These are phyloP conservation scores for Ostrea edulis DNA, from an alignment of 1,140 invertebrate species.

Conservation along the genomic window DNA sequence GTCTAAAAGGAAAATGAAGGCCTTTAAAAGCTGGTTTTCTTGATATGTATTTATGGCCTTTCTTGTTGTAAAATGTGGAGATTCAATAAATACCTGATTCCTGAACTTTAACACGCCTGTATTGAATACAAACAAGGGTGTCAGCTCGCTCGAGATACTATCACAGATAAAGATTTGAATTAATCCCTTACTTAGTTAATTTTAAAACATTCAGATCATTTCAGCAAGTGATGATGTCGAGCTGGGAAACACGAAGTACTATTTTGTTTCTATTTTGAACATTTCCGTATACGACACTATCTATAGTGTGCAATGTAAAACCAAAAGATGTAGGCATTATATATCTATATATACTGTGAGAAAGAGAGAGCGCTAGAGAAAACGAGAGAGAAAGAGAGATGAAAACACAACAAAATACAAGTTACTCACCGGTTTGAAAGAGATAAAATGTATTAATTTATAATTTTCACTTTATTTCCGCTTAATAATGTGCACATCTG, in stretches of 20 bases:
- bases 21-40: not conserved
- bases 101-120: not conserved
- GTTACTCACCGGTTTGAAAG: no score
- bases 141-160: not conserved
- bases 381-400: not conserved
- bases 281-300: no score
- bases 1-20: not conserved
- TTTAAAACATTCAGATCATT: not conserved
- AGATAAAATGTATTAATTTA: no score
- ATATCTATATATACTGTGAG: not conserved
- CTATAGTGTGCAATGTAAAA: no score
- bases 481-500: conserved; percentile 8
- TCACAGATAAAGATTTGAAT: not conserved
- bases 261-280: no score
- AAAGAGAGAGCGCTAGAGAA: not conserved
- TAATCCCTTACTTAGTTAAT: conserved; percentile 7
- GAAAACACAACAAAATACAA: no score
- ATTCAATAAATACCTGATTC: not conserved
- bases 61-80: not conserved
- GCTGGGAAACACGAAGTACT: not conserved
- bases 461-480: not conserved
- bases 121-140: not conserved
- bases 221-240: not conserved
- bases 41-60: not conserved
- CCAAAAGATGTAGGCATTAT: not conserved